Evolutionary conservation across 2,113 vertebrate species (phyloP).

Genomic region (Bos indicus): DNA sequence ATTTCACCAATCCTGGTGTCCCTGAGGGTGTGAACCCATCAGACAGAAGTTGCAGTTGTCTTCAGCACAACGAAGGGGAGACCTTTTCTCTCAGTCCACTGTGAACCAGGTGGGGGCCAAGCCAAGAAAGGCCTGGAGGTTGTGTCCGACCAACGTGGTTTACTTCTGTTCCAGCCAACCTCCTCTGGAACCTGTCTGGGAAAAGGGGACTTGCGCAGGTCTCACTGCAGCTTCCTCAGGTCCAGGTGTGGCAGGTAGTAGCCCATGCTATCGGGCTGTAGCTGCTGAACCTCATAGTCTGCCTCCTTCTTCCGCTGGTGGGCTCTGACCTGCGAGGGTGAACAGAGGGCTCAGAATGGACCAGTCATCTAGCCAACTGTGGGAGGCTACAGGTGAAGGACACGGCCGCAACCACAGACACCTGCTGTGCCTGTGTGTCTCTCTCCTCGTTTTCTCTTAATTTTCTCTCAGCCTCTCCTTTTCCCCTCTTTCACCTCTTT

Average conservation of each 20-base stretch:
- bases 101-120: background rate
- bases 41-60: background rate
- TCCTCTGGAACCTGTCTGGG: background rate
- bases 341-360: background rate
- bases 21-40: background rate
- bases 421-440: background rate
- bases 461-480: background rate
- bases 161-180: background rate
- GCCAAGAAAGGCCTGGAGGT: background rate
- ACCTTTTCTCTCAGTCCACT: background rate
- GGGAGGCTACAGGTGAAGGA: too few species aligned
- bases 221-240: background rate
- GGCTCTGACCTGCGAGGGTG: background rate
- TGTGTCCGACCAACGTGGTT: background rate
- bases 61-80: background rate
- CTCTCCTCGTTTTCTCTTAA: background rate
- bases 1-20: background rate
- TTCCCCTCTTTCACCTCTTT: background rate
- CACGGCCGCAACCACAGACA: background rate
- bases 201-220: background rate
- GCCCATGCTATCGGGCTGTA: background rate
- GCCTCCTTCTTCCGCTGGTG: slow-evolving; percentile 15
- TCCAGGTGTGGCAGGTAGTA: slow-evolving; percentile 38
- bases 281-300: slow-evolving; percentile 2
- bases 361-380: fast-evolving